phyloP scores from a whole-genome alignment of 1,140 invertebrate genomes.

The Pissodes strobi region DNA sequence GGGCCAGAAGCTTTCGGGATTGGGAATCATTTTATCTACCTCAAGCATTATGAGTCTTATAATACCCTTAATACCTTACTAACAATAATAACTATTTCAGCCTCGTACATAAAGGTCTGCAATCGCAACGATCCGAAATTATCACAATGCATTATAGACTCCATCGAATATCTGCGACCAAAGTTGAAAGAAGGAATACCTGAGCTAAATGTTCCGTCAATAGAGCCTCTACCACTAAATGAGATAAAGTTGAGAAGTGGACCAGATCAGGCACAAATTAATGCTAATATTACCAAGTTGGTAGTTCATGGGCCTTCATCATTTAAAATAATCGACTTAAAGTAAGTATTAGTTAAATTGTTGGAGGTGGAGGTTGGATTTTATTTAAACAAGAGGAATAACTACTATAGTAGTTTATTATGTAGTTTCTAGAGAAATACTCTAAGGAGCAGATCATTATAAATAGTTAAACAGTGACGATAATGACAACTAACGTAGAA shows the following conservation, averaged over 20 bases:
- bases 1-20: too few relatives aligned
- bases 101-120: constrained; percentile 70
- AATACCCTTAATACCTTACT: too few relatives aligned
- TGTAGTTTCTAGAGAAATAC: too few relatives aligned
- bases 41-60: too few relatives aligned
- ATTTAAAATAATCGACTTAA: constrained; percentile 48
- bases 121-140: constrained; percentile 66
- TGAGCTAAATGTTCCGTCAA: constrained; percentile 67
- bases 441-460: too few relatives aligned
- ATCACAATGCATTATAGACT: constrained; percentile 66
- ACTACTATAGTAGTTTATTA: too few relatives aligned
- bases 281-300: constrained; percentile 52
- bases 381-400: too few relatives aligned
- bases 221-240: constrained; percentile 67
- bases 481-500: too few relatives aligned
- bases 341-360: constrained; percentile 45
- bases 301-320: constrained; percentile 46
- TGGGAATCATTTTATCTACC: too few relatives aligned
- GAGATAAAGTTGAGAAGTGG: constrained; percentile 54
- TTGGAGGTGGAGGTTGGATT: too few relatives aligned
- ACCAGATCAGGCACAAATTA: constrained; percentile 42
- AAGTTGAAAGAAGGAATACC: constrained; percentile 67
- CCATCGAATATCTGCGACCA: constrained; percentile 64
- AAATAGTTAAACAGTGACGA: too few relatives aligned
- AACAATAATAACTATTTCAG: constrained; percentile 53